These are phyloP conservation scores for Megathymus violae DNA, from an alignment of 1,140 invertebrate species.

Conservation along the genomic window DNA sequence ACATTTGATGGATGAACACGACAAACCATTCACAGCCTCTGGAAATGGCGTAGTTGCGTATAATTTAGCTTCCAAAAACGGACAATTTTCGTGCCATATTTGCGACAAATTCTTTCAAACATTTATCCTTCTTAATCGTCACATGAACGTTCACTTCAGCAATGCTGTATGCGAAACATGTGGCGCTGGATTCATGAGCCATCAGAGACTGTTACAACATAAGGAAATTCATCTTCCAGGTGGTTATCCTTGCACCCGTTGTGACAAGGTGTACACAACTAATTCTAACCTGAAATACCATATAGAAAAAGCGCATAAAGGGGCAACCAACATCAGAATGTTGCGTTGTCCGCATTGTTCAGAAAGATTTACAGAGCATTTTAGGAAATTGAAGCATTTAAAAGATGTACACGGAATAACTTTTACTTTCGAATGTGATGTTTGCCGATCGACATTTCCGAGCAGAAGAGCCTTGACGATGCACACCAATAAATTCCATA, in stretches of 20 bases:
- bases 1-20: slow-evolving; percentile 52
- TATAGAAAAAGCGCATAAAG: slow-evolving; percentile 58
- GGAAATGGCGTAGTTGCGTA: slow-evolving; percentile 56
- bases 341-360: slow-evolving; percentile 58
- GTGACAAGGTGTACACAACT: slow-evolving; percentile 64
- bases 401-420: slow-evolving; percentile 61
- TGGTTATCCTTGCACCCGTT: slow-evolving; percentile 56
- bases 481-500: slow-evolving; percentile 79
- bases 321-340: slow-evolving; percentile 51
- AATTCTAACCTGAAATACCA: slow-evolving; percentile 63
- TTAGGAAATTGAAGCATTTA: slow-evolving; percentile 61
- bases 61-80: slow-evolving; percentile 49
- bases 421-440: slow-evolving; percentile 55
- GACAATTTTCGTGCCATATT: slow-evolving; percentile 58
- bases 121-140: slow-evolving; percentile 62
- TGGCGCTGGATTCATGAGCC: slow-evolving; percentile 67
- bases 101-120: slow-evolving; percentile 61
- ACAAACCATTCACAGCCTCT: slow-evolving; percentile 53
- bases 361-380: slow-evolving; percentile 62
- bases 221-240: slow-evolving; percentile 61
- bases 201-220: slow-evolving; percentile 65
- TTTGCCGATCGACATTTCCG: slow-evolving; percentile 14
- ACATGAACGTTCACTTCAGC: slow-evolving; percentile 69
- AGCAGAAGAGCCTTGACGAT: slow-evolving; percentile 58
- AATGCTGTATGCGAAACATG: slow-evolving; percentile 68